Evolutionary conservation across 2,888 invertebrate genomes (phyloP), one percentile per base, ranked within the genome.

Genomic region (Oxycera nigricornis): DNA sequence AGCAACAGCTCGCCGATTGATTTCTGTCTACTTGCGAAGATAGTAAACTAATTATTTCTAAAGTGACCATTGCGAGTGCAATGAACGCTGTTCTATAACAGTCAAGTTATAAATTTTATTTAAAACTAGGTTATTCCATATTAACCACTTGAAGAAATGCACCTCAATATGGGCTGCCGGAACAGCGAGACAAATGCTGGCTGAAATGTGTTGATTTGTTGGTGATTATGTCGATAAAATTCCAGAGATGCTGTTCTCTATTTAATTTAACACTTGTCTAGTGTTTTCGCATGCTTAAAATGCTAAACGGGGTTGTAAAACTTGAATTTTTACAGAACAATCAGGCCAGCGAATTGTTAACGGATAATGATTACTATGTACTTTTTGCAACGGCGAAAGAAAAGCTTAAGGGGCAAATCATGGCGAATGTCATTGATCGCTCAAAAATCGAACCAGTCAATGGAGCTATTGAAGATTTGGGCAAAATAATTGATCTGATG

Each of bases 401-500:
- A 62, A 77, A 77, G 35, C 59, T 77, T 7, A 77, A 76, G 55
- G 77, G 76, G 6, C 76, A 77, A 61, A 52, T 75, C 14, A 31
- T 70, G 55, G 70, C 70, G 2, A 52, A 70, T 52, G 52, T 70
- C 20, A 59, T 76, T 72, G 68, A 76, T 73, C 72, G 67, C 9
- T 68, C 73, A 31, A 74, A 74, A 72, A 75, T 75, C 50, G 55
- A 67, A 4, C 74, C 75, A 17, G 76, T 73, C 22, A 73, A 75
- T 26, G 57, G 68, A 72, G 67, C 74, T 46, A 73, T 74, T 9
- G 70, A 70, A 30, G 76, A 76, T 28, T 57, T 70, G 30, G 74
- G 72, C 14, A 26, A 74, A 28, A 75, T 77, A 17, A 73, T 77
- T 24, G 52, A 68, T 17, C 73, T 73, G n/a, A 70, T 70, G 52